A percentile compares a stretch with the other conserved stretches of the same genome.
Conservation (phyloP, 2,113 vertebrate genomes). For the Pluvialis apricaria region DNA sequence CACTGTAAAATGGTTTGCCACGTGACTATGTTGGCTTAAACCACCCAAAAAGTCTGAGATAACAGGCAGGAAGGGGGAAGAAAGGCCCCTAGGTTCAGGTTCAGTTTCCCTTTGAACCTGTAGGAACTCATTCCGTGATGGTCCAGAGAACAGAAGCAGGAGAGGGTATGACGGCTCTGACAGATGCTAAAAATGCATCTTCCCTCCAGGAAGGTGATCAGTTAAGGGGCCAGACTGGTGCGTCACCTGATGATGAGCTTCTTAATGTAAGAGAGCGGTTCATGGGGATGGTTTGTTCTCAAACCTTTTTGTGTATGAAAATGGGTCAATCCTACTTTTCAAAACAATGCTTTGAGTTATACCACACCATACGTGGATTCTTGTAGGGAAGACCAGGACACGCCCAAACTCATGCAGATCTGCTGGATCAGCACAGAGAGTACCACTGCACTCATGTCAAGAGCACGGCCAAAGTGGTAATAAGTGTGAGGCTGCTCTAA, state of each 20-base stretch:
- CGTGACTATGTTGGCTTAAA: neutral
- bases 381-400: neutral
- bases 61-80: neutral
- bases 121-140: neutral
- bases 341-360: neutral
- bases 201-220: neutral
- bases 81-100: neutral
- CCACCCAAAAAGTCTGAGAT: neutral
- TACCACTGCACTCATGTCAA: fast-evolving
- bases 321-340: neutral
- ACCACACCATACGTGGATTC: neutral
- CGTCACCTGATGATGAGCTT: neutral
- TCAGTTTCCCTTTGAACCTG: neutral
- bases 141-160: neutral
- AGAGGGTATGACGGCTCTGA: neutral
- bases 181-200: neutral
- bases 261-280: neutral
- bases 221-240: neutral
- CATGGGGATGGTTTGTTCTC: neutral
- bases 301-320: neutral
- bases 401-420: neutral
- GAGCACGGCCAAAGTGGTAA: neutral
- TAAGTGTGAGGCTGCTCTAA: neutral
- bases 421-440: neutral
- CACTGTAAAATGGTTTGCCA: neutral